Percentiles rank a stretch among this genome's conserved stretches.
These are phyloP conservation scores for Acestrorhynchus altus DNA, from an alignment of 2,797 vertebrate species.

Conservation along the genomic window DNA sequence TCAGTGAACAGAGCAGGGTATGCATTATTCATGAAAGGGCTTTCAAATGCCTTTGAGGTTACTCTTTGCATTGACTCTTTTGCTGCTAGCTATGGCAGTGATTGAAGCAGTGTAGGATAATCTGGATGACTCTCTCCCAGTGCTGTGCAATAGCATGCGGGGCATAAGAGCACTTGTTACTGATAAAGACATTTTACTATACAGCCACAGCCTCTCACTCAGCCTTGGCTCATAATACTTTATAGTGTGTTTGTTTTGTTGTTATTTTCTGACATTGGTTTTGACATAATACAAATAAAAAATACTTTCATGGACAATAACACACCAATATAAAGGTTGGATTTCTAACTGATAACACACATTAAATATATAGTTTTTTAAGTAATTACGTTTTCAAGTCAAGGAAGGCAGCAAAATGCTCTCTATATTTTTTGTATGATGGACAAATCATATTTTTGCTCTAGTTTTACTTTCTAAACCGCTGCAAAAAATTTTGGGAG, in stretches of 20 bases:
- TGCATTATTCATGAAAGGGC: slow-evolving; percentile 44
- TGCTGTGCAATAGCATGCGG: background rate
- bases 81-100: slow-evolving; percentile 24
- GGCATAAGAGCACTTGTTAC: background rate
- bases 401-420: too few species aligned
- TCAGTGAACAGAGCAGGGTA: slow-evolving; percentile 20
- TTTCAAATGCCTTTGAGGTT: slow-evolving; percentile 35
- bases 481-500: too few species aligned
- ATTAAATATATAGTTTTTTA: too few species aligned
- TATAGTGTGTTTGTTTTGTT: background rate
- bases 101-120: slow-evolving; percentile 32
- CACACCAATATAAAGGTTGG: background rate
- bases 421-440: too few species aligned
- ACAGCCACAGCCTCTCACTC: background rate
- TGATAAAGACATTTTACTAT: slow-evolving; percentile 4
- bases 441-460: too few species aligned
- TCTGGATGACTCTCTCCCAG: slow-evolving; percentile 30
- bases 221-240: background rate
- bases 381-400: too few species aligned
- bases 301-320: background rate
- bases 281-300: background rate
- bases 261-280: background rate
- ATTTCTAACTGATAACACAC: too few species aligned
- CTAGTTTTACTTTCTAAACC: too few species aligned
- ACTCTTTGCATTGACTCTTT: slow-evolving; percentile 31